Evolutionary conservation across 2,797 vertebrate genomes (phyloP).

Genomic region (Peromyscus nudipes): DNA sequence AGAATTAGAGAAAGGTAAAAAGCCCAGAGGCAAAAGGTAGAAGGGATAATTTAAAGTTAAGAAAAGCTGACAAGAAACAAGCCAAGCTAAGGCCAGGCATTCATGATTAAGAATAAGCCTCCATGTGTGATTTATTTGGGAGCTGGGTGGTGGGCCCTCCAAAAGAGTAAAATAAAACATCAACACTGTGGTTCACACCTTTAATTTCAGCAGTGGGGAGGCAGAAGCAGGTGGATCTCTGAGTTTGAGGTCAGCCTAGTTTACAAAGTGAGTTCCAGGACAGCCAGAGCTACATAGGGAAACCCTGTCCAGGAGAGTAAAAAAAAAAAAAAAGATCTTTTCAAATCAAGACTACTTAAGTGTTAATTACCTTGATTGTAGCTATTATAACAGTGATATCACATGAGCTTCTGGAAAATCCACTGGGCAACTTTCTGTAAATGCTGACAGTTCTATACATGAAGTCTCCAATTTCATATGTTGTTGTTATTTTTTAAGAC

Average conservation of each 20-base stretch:
- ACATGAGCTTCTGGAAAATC: constrained; percentile 3
- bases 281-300: background rate
- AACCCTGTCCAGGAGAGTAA: background rate
- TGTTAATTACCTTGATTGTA: background rate
- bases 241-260: background rate
- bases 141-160: no score
- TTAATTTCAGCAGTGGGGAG: background rate
- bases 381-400: background rate
- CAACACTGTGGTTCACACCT: background rate
- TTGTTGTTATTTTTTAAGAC: background rate
- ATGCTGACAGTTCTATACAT: background rate
- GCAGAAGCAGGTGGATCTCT: background rate
- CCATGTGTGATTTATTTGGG: no score
- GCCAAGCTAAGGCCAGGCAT: no score
- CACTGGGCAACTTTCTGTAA: background rate
- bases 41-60: no score
- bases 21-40: no score
- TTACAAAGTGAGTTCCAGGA: background rate
- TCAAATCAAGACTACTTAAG: background rate
- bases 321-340: background rate
- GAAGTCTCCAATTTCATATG: constrained; percentile 24
- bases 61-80: no score
- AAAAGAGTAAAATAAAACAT: no score
- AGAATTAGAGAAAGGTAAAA: no score
- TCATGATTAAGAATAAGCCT: no score